Conservation (phyloP, 2,113 vertebrate genomes). For the Vidua chalybeata region DNA sequence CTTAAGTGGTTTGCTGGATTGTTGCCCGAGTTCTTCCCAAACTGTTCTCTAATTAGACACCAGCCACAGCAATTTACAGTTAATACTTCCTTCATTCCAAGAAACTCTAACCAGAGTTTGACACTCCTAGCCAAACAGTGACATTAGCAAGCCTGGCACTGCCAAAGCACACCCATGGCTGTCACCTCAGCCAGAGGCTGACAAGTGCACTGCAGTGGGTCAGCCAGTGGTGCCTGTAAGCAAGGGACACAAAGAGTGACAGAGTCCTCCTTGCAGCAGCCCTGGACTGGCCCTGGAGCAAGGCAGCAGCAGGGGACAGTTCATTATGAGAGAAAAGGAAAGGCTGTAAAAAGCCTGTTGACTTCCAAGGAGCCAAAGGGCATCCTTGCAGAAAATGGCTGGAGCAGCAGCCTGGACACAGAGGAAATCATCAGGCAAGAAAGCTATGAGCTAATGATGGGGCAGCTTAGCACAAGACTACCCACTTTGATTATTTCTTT, state of each 20-base stretch:
- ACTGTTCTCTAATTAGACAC: constrained; percentile 21
- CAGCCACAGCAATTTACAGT: constrained; percentile 44
- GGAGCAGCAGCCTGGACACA: neutral
- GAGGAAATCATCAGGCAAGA: neutral
- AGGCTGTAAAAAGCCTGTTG: neutral
- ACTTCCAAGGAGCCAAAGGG: neutral
- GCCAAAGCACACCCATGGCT: neutral
- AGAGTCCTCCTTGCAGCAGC: neutral
- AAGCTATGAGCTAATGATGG: neutral
- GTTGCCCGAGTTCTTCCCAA: constrained; percentile 7
- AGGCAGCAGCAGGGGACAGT: neutral
- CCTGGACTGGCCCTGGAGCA: neutral
- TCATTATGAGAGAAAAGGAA: neutral
- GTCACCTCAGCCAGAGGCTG: neutral
- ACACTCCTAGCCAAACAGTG: neutral
- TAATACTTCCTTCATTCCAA: constrained; percentile 52
- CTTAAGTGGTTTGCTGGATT: constrained; percentile 58
- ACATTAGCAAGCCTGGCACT: neutral
- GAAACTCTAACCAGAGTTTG: constrained; percentile 27
- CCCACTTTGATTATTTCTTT: neutral
- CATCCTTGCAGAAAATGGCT: neutral
- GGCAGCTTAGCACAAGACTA: neutral
- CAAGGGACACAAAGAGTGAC: neutral
- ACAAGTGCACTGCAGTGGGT: neutral
- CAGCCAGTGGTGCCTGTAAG: neutral